Base-by-base conservation (phyloP, 1,140 invertebrate species). In the Achatina immaculata region DNA sequence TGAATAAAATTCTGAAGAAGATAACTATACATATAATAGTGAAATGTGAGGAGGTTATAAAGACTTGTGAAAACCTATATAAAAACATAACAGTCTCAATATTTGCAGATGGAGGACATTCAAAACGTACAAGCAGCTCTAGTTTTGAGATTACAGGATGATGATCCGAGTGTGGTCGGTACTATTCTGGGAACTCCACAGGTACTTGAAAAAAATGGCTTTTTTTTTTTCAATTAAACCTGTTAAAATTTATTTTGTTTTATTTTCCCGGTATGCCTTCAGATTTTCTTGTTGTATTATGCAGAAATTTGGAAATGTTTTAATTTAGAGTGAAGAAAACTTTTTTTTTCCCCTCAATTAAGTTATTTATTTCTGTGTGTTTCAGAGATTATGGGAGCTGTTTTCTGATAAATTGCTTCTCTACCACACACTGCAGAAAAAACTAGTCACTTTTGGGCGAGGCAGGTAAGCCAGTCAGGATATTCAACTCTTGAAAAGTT, bases 91-190 rank as follows among this genome's bases (percentile, higher is more conserved):
- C n/a, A n/a, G n/a, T n/a, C n/a, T n/a, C n/a, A n/a, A n/a, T n/a
- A n/a, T n/a, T 43, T 68, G n/a, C 78, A 90, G 89, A 76, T 83
- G 36, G 85, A 86, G 6, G 85, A 87, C 75, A 75, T 76, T 3
- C 68, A 72, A 0, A 87, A 86, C 75, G 42, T 88, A 14, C 83
- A 84, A 28, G 83, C 88, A n/a, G 76, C 84, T 9, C 31, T 90
- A 14, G 19, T 84, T 43, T 42, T 75, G 9, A 80, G 88, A n/a
- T 82, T 90, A 7, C 77, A 84, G 42, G 89, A 90, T 84, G 87
- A 88, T 7, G 66, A 81, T 62, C 78, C 74, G 24, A 68, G 58
- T 31, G 88, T 90, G n/a, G 86, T 90, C 31, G 72, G 76, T 19
- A 79, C 84, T 40, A 81, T 86, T 24, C 75, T 89, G 14, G 34